These are phyloP conservation scores for Brevimyrus niger DNA, from an alignment of 2,113 vertebrate genomes.

Conservation along the genomic window DNA sequence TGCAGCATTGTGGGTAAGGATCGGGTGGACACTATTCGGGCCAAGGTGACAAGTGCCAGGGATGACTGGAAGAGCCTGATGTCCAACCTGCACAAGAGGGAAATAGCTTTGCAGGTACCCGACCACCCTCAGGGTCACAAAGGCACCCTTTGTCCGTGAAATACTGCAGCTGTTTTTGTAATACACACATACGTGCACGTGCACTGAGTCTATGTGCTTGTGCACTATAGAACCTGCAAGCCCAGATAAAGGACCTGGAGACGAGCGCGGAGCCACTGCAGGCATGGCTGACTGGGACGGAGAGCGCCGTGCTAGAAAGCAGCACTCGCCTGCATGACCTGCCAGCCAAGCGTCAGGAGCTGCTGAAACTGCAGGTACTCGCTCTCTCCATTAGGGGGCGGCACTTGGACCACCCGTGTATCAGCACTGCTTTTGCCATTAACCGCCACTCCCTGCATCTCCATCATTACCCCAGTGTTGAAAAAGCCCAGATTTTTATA, in stretches of 20 bases:
- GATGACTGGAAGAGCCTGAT: conserved; percentile 89
- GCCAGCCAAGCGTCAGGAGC: conserved; percentile 81
- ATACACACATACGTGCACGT: background rate
- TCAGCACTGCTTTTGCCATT: background rate
- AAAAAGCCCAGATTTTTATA: background rate
- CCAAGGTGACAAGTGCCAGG: conserved; percentile 69
- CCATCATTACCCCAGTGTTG: background rate
- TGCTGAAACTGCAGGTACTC: conserved; percentile 86
- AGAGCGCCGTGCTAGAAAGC: conserved; percentile 74
- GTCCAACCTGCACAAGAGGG: conserved; percentile 76
- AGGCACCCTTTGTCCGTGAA: background rate
- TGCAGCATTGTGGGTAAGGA: conserved; percentile 73
- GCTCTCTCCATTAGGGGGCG: background rate
- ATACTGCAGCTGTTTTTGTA: background rate
- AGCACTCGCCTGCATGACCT: conserved; percentile 80
- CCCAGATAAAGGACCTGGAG: conserved; percentile 93
- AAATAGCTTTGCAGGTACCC: conserved; percentile 78
- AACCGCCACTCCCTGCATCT: background rate
- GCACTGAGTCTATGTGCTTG: background rate
- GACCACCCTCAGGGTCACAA: background rate
- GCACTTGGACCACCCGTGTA: fast-evolving
- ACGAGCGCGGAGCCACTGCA: conserved; percentile 79
- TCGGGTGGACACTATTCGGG: conserved; percentile 66
- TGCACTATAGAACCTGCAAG: conserved; percentile 70
- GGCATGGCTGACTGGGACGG: conserved; percentile 79